Base-by-base conservation (phyloP, 30 jellyfish, hydroid and myxozoan genomes). In the Sanderia malayensis region DNA sequence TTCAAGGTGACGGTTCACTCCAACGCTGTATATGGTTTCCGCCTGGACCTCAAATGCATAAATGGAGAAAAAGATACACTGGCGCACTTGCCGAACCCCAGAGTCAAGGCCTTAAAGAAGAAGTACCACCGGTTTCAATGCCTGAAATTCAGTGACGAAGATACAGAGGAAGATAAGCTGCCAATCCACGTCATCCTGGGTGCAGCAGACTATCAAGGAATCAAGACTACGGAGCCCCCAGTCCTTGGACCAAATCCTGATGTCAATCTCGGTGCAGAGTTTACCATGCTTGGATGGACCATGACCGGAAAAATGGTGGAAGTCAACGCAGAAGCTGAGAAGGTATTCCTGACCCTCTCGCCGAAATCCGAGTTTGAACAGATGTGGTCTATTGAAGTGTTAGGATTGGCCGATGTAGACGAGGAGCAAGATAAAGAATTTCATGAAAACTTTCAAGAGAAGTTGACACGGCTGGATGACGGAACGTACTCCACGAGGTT, bases 261-360 rank as follows among this genome's bases (percentile, higher is more conserved):
- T 63, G 80, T 29, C 31, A 58, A 76, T 65, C 80, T 81, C 31
- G 88, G 71, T 19, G 89, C 89, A 28, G 89, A 64, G 31, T 65
- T 61, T 65, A 64, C 89, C 65, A 77, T 47, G 89, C 81, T 77
- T 31, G 81, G 89, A 49, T 64, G 89, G 89, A 77, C 73, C 64
- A 34, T 77, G 74, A 26, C 63, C 21, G 89, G 89, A 44, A 65
- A 31, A 45, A 37, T 57, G 2, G 64, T 65, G 81, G 81, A 55
- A 0, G 82, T 29, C 33, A 64, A 77, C 33, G 67, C 62, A 46
- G 89, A 53, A 62, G 65, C 64, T 7, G 82, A 77, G 89, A 46
- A 33, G 68, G 46, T 62, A 27, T 77, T 62, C 73, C 34, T 77
- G 81, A 20, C 52, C 45, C 73, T 65, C 44, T 77, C 81, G 46